Conservation (phyloP, 2,888 invertebrate genomes). For the Scaptomyza parva region DNA sequence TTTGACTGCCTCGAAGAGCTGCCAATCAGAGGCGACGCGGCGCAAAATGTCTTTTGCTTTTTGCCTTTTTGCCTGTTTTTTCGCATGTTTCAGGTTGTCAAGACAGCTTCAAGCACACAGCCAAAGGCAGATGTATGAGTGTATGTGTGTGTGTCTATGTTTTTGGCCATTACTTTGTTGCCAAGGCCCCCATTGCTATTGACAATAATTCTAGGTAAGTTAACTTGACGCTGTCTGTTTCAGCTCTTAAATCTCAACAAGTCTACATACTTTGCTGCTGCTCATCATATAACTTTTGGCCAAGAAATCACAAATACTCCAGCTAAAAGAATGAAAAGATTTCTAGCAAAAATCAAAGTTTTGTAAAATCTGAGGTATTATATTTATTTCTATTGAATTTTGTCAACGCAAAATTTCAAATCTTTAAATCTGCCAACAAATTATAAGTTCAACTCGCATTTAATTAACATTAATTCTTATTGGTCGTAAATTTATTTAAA, state of each 20-base stretch:
- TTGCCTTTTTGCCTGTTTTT: constrained; percentile 38
- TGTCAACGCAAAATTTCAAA: too few relatives aligned
- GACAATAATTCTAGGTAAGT: constrained; percentile 66
- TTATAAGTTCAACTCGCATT: too few relatives aligned
- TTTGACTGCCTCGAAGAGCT: constrained; percentile 43
- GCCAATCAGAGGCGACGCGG: constrained; percentile 70
- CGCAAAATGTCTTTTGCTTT: constrained; percentile 63
- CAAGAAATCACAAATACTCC: constrained; percentile 7
- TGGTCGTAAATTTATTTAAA: constrained; percentile 20
- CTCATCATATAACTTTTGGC: constrained; percentile 16
- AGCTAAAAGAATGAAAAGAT: neutral
- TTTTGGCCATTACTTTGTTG: constrained; percentile 70
- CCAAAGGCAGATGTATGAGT: constrained; percentile 6
- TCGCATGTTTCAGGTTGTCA: constrained; percentile 75
- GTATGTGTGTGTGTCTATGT: constrained; percentile 33
- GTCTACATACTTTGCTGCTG: constrained; percentile 13
- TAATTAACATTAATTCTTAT: constrained; percentile 29
- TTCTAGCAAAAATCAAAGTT: neutral
- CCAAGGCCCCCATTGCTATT: constrained; percentile 68
- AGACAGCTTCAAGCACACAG: constrained; percentile 60
- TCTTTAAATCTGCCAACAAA: too few relatives aligned
- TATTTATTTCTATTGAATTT: too few relatives aligned
- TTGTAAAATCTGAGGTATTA: too few relatives aligned
- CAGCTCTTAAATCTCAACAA: constrained; percentile 51
- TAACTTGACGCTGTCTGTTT: constrained; percentile 59